phyloP scores from a whole-genome alignment of 2,113 vertebrate species.

The Sorex fumeus region DNA sequence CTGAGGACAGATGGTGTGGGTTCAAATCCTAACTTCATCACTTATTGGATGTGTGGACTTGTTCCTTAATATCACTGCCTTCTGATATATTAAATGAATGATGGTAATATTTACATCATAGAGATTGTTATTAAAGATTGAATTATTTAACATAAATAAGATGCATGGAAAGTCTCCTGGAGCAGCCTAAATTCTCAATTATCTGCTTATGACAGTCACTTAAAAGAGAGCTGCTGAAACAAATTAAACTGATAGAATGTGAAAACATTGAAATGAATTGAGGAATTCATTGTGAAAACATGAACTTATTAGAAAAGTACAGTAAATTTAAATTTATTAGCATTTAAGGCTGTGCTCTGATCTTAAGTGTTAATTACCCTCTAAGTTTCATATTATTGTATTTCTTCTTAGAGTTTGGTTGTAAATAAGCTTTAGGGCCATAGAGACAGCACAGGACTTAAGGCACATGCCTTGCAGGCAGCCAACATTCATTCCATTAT shows the following conservation, averaged over 20 bases:
- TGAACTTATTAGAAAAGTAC: background rate
- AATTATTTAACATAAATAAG: background rate
- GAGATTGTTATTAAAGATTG: background rate
- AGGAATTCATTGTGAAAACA: background rate
- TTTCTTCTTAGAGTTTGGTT: background rate
- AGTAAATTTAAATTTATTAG: background rate
- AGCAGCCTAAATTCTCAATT: background rate
- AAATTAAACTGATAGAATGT: background rate
- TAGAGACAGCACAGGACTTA: no score
- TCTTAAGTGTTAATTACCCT: background rate
- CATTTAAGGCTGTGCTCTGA: background rate
- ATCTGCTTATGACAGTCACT: background rate
- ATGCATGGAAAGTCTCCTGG: no score
- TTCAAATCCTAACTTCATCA: background rate
- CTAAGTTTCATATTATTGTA: background rate
- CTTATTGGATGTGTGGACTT: background rate
- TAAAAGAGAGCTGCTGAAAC: background rate
- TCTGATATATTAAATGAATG: slow-evolving; percentile 15
- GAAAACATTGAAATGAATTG: background rate
- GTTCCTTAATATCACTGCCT: background rate
- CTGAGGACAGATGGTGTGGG: background rate
- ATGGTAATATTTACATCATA: background rate
- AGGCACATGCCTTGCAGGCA: no score
- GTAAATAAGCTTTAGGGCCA: background rate
- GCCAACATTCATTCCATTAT: no score